Percentiles rank a stretch among this genome's conserved stretches.
These are phyloP conservation scores for Excalfactoria chinensis DNA, from an alignment of 2,113 vertebrate genomes.

Conservation along the genomic window DNA sequence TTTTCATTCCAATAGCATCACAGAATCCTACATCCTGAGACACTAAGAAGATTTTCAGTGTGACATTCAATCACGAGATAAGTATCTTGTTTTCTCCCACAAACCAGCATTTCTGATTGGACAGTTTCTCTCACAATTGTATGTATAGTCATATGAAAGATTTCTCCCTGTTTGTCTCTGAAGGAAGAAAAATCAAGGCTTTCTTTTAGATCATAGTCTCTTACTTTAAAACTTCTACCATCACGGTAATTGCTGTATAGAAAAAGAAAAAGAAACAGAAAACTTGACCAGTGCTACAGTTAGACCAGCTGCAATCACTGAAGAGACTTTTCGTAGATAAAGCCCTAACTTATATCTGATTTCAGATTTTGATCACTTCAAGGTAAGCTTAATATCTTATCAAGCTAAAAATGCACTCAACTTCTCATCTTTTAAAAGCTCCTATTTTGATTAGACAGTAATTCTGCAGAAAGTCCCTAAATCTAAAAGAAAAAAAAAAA, in stretches of 20 bases:
- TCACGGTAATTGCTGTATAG: neutral
- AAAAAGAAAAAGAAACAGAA: neutral
- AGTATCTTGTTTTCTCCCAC: neutral
- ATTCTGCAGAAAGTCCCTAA: neutral
- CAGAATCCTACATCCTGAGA: neutral
- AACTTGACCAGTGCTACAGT: neutral
- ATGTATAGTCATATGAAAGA: neutral
- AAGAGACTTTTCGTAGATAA: neutral
- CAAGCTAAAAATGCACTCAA: neutral
- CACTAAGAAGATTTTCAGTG: neutral
- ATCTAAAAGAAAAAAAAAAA: neutral
- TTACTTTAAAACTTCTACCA: neutral
- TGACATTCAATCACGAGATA: neutral
- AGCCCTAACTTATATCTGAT: neutral
- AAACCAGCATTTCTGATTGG: neutral
- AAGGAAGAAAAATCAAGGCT: neutral
- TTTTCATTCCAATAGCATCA: neutral
- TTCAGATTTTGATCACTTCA: neutral
- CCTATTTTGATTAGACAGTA: neutral
- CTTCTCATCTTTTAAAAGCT: neutral
- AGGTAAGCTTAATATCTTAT: neutral
- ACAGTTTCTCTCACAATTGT: neutral
- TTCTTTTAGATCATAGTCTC: neutral
- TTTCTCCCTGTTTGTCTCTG: neutral
- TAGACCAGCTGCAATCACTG: neutral